A percentile compares a stretch with the other conserved stretches of the same genome.
phyloP scores from a whole-genome alignment of 2,113 vertebrate genomes.

The Indicator indicator region DNA sequence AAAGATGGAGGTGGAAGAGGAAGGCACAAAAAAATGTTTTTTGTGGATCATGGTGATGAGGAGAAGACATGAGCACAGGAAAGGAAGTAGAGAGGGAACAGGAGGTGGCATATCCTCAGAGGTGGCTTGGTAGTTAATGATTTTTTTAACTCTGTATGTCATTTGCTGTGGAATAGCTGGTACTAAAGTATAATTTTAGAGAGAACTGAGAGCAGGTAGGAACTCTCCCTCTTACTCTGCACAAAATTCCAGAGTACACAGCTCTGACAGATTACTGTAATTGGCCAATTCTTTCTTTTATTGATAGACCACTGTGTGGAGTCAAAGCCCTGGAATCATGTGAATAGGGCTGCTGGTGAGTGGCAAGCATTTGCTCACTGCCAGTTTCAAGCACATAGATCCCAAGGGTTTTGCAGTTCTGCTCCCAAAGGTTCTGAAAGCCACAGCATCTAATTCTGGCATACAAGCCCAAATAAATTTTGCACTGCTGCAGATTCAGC shows the following conservation, averaged over 20 bases:
- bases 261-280: constrained; percentile 30
- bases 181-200: constrained; percentile 6
- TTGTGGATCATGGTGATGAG: neutral
- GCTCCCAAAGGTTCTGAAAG: neutral
- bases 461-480: neutral
- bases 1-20: neutral
- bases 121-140: neutral
- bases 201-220: neutral
- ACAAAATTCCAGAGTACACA: constrained; percentile 37
- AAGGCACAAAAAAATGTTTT: neutral
- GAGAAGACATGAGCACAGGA: neutral
- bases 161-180: neutral
- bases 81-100: neutral
- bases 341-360: neutral
- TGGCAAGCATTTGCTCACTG: neutral
- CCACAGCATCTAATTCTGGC: neutral
- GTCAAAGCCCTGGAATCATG: constrained; percentile 36
- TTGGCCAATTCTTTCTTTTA: constrained; percentile 50
- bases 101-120: neutral
- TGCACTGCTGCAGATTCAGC: neutral
- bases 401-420: neutral
- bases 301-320: constrained; percentile 34
- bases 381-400: neutral
- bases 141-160: neutral
- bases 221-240: constrained; percentile 11